Conservation (phyloP, 2,888 invertebrate genomes). For the Polymixis lichenea region DNA sequence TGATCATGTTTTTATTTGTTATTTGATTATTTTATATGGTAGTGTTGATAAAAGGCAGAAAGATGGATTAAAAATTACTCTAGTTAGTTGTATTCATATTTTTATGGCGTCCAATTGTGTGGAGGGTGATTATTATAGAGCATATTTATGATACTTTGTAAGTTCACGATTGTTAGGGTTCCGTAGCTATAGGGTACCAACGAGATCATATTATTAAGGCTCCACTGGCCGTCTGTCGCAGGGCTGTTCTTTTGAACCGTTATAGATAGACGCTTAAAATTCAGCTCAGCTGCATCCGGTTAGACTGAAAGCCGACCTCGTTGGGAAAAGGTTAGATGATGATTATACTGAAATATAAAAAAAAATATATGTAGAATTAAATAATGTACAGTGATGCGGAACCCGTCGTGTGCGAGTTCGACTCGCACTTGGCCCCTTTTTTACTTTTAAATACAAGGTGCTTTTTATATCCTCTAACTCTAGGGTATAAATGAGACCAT, state of each 20-base stretch:
- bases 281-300: no score
- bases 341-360: no score
- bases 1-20: slow-evolving; percentile 41
- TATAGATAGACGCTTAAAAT: neutral
- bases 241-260: neutral
- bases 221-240: no score
- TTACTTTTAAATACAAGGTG: no score
- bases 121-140: slow-evolving; percentile 36
- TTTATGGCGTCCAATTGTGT: slow-evolving; percentile 32
- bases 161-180: neutral
- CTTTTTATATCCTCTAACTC: no score
- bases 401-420: neutral
- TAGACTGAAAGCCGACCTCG: no score
- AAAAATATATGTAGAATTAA: neutral
- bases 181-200: neutral
- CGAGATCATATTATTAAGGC: neutral
- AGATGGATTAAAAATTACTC: slow-evolving; percentile 39
- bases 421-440: neutral
- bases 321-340: no score
- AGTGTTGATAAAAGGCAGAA: neutral
- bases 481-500: no score
- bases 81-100: slow-evolving; percentile 39
- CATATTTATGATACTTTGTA: slow-evolving; percentile 10
- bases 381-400: neutral
- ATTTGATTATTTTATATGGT: slow-evolving; percentile 30